A percentile compares a stretch with the other conserved stretches of the same genome.
Conservation (phyloP, 2,888 invertebrate genomes). For the Anorthoa munda region DNA sequence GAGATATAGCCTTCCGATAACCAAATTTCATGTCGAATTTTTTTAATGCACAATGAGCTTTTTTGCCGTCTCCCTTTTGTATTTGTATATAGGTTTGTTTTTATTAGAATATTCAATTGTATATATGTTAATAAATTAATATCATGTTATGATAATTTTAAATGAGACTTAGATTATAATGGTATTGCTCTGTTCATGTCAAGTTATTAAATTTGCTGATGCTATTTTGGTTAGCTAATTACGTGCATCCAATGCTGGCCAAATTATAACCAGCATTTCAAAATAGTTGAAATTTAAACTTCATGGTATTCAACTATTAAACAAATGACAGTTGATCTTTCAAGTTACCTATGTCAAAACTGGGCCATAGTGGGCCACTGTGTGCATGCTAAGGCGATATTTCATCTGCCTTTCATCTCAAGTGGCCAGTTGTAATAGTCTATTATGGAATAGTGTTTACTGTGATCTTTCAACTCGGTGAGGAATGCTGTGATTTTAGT, state of each 20-base stretch:
- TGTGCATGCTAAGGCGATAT: slow-evolving; percentile 9
- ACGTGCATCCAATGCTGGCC: not conserved
- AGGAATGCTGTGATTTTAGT: slow-evolving; percentile 18
- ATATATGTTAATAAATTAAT: no score
- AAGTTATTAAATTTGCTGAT: no score
- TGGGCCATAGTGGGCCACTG: slow-evolving; percentile 5
- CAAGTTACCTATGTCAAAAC: not conserved
- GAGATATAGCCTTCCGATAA: no score
- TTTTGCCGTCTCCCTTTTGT: no score
- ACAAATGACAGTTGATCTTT: slow-evolving; percentile 8
- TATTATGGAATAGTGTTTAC: not conserved
- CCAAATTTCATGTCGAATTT: no score
- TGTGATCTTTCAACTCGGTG: slow-evolving; percentile 31
- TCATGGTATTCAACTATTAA: not conserved
- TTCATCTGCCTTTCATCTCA: slow-evolving; percentile 24
- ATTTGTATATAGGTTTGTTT: no score
- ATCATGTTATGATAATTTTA: no score
- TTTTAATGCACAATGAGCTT: no score
- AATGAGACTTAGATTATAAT: no score
- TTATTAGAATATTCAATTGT: no score
- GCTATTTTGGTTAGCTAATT: no score
- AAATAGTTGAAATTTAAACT: not conserved
- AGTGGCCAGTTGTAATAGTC: slow-evolving; percentile 24
- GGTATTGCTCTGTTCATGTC: no score
- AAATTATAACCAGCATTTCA: not conserved